A percentile compares a stretch with the other conserved stretches of the same genome.
These are phyloP conservation scores for Aplocera efformata DNA, from an alignment of 2,888 invertebrate species.

Conservation along the genomic window DNA sequence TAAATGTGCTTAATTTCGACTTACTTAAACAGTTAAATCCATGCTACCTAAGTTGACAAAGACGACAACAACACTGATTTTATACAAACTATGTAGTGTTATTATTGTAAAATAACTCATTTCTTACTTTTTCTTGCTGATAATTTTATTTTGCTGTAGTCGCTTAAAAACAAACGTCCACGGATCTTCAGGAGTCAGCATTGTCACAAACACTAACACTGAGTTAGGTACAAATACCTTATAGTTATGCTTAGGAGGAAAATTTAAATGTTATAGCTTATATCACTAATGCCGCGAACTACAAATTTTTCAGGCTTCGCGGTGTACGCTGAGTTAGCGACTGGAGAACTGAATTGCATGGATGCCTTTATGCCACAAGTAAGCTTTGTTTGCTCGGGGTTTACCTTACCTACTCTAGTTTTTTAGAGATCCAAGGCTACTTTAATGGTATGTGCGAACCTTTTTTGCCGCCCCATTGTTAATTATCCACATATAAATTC, in stretches of 20 bases:
- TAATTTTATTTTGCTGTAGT: conserved; percentile 62
- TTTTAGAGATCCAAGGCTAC: conserved; percentile 60
- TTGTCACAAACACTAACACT: conserved; percentile 32
- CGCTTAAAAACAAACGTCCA: conserved; percentile 67
- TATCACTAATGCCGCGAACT: conserved; percentile 2
- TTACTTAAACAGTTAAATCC: no score
- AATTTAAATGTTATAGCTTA: conserved; percentile 1
- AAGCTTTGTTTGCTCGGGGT: conserved; percentile 60
- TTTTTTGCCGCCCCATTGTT: conserved; percentile 44
- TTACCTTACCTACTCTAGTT: conserved; percentile 62
- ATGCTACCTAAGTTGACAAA: no score
- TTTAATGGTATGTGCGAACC: conserved; percentile 37
- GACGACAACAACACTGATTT: no score
- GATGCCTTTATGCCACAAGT: conserved; percentile 35
- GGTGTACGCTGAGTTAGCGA: conserved; percentile 43
- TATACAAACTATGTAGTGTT: no score
- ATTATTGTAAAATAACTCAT: not conserved
- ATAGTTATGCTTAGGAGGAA: conserved; percentile 11
- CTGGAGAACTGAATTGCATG: conserved; percentile 42
- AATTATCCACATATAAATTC: conserved; percentile 14
- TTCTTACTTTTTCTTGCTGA: conserved; percentile 62
- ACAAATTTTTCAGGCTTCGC: conserved; percentile 51
- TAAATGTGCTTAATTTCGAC: no score
- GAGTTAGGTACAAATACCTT: not conserved
- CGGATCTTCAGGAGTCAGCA: conserved; percentile 53